A percentile compares a stretch with the other conserved stretches of the same genome.
phyloP scores from a whole-genome alignment of 2,797 vertebrate genomes.

The Lepidocolaptes lacrymiger region DNA sequence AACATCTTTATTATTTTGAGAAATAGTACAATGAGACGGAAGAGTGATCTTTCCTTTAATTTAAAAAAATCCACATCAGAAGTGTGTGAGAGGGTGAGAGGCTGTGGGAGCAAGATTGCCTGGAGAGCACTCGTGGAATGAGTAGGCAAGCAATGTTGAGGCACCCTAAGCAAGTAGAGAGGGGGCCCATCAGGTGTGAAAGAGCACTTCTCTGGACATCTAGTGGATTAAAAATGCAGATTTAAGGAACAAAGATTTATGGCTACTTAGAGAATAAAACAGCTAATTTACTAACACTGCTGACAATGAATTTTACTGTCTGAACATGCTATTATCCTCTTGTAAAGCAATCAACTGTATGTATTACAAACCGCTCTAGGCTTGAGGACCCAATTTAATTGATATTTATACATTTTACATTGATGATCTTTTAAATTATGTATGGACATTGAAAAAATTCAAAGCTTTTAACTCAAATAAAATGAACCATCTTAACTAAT shows the following conservation, averaged over 20 bases:
- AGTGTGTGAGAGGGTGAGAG: not conserved
- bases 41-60: not conserved
- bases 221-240: not conserved
- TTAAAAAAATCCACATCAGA: not conserved
- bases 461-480: not conserved
- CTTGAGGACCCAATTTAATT: not conserved
- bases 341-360: not conserved
- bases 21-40: not conserved
- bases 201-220: not conserved
- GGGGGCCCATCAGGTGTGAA: not conserved
- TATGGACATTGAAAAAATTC: not conserved
- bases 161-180: not conserved
- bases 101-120: accelerated
- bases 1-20: not conserved
- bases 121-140: accelerated
- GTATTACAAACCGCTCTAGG: not conserved
- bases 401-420: not conserved
- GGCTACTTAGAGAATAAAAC: not conserved
- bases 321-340: not conserved
- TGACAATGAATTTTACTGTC: not conserved
- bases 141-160: accelerated
- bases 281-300: not conserved
- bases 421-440: not conserved
- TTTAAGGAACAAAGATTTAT: not conserved
- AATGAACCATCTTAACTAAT: not conserved